A percentile compares a stretch with the other conserved stretches of the same genome.
Evolutionary conservation across 2,113 vertebrate species (phyloP).

Genomic region (Taxidea taxus): DNA sequence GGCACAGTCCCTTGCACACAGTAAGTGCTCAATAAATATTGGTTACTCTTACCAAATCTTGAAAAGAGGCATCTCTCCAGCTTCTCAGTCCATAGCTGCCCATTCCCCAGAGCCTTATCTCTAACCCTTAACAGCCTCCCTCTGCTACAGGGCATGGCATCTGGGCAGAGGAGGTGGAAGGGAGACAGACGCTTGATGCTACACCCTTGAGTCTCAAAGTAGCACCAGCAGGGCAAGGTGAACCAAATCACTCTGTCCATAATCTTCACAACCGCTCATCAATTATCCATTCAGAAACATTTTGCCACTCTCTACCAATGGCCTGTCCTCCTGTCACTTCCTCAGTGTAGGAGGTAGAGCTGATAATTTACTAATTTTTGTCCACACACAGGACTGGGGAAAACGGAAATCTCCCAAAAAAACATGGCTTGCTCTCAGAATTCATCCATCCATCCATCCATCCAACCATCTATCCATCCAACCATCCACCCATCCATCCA

Average conservation of each 20-base stretch:
- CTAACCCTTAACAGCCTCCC: background rate
- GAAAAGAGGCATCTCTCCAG: background rate
- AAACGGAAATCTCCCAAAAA: background rate
- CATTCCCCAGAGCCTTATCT: background rate
- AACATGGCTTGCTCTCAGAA: background rate
- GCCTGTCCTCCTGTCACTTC: background rate
- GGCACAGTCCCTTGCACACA: background rate
- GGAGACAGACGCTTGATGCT: background rate
- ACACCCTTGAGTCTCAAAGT: background rate
- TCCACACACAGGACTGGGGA: background rate
- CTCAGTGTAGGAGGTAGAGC: background rate
- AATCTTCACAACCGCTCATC: rapidly evolving
- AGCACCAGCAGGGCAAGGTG: background rate
- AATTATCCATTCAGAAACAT: background rate
- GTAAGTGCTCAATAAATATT: background rate
- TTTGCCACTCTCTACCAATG: background rate
- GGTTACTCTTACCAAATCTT: background rate
- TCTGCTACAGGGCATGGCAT: rapidly evolving
- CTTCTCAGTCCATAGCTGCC: background rate
- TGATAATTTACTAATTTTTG: background rate
- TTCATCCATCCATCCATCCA: background rate
- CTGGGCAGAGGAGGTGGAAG: background rate
- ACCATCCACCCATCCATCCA: too few relatives aligned
- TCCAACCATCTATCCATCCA: background rate
- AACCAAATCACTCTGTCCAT: background rate